These are phyloP conservation scores for Cercopithecus petaurista DNA, from an alignment of 2,797 vertebrate genomes.

Conservation along the genomic window DNA sequence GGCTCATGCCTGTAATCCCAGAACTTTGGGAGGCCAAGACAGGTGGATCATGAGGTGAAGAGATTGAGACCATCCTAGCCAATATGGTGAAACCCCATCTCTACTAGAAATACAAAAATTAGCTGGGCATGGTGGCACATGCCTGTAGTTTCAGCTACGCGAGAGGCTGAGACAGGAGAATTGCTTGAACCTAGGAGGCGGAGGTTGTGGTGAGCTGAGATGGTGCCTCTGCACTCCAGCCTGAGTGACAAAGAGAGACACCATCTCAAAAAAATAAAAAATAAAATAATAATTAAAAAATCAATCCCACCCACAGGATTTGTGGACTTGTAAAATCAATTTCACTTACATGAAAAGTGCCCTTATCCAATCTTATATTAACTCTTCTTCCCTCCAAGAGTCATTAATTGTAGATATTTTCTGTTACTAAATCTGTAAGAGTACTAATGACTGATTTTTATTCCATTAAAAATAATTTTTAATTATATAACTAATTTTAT, in stretches of 20 bases:
- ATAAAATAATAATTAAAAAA: neutral
- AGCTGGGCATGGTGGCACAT: rapidly evolving
- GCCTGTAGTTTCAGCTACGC: neutral
- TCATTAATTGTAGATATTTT: constrained; percentile 9
- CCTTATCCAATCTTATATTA: constrained; percentile 23
- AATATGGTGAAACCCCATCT: neutral
- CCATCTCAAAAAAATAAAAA: neutral
- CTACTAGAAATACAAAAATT: neutral
- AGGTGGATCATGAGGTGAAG: neutral
- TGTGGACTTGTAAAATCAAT: constrained; percentile 17
- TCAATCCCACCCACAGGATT: neutral
- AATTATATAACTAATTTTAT: neutral
- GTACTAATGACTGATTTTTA: neutral
- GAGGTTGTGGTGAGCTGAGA: neutral
- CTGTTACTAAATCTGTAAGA: neutral
- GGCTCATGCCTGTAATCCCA: neutral
- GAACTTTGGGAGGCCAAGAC: neutral
- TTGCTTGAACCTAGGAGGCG: neutral
- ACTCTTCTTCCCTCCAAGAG: neutral
- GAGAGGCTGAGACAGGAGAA: neutral
- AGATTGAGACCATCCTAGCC: neutral
- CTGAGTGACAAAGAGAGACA: neutral
- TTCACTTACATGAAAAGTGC: neutral
- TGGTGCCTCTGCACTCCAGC: neutral
- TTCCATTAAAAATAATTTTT: neutral